Evolutionary conservation across 2,113 vertebrate species (phyloP), one percentile per base, ranked within the genome.

Genomic region (Bambusicola thoracicus): DNA sequence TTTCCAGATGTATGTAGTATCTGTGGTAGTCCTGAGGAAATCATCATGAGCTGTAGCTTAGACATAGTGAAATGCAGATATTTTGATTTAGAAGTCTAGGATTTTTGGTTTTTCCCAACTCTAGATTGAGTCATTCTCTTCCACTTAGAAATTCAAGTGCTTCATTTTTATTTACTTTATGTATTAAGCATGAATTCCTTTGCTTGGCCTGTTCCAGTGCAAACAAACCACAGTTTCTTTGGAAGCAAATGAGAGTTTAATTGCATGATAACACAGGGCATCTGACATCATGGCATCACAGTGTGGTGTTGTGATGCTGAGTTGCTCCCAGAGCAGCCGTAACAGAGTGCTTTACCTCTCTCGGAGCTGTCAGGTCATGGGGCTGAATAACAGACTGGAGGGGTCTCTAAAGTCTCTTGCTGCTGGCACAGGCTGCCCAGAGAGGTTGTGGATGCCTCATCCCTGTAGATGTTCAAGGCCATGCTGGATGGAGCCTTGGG

Each of bases 321-420:
- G 34, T 11, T 3, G 41, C 49, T 32, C 21, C 27, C 11, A 6
- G 15, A 29, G 34, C 2, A 1, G 25, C 59, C 1, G 0, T n/a
- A 43, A 40, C 58, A 41, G 34, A 38, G 67, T 27, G 8, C 13
- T 43, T 14, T 77, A 19, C 25, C 15, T 41, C 48, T 58, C 20
- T 34, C 53, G 15, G 18, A 46, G 49, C 69, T 36, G 38, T 74
- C 62, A 41, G 44, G 29, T 11, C 36, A 25, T 43, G 25, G 72
- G 17, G 25, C 62, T 76, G 55, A 63, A 36, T 18, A 55, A 63
- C 13, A 48, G 58, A 61, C 38, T 36, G 49, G 58, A 18, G 21
- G 59, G n/a, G n/a, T 8, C 29, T 79, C 56, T 55, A 16, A 53
- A 53, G 51, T 53, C 51, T 53, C 51, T 29, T 53, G 27, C 51